These are phyloP conservation scores for Drosophila parabipectinata DNA, from an alignment of 1,140 invertebrate genomes.

Conservation along the genomic window DNA sequence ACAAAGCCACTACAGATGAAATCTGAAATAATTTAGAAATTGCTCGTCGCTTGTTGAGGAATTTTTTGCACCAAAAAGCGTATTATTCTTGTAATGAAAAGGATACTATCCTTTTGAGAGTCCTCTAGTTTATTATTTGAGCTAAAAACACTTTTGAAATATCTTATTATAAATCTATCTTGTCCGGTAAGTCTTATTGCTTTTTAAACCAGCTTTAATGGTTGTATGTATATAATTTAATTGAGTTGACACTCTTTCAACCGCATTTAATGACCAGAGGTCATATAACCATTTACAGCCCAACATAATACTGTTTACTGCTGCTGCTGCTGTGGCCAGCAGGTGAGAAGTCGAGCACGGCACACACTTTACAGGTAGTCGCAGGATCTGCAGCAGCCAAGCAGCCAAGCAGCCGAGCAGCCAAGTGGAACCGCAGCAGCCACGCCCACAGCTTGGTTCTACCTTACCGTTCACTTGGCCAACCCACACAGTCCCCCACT, in stretches of 20 bases:
- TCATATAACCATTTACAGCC: conserved; percentile 26
- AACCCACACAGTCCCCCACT: not conserved
- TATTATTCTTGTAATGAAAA: not conserved
- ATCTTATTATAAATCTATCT: not conserved
- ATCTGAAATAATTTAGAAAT: conserved; percentile 60
- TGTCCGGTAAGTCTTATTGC: not conserved
- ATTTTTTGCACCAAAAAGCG: conserved; percentile 7
- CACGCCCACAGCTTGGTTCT: conserved; percentile 5
- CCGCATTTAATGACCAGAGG: conserved; percentile 13
- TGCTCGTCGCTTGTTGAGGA: conserved; percentile 19
- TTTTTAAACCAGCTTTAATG: not conserved
- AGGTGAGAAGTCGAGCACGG: conserved; percentile 42
- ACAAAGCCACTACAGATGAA: conserved; percentile 51
- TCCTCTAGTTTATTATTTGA: not conserved
- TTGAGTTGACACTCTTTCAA: conserved; percentile 11
- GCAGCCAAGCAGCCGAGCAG: conserved; percentile 29
- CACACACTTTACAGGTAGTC: conserved; percentile 40
- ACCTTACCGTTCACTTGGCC: conserved; percentile 2
- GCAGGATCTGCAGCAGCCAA: conserved; percentile 33
- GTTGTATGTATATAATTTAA: conserved; percentile 31
- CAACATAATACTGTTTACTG: conserved; percentile 37
- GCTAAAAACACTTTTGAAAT: not conserved
- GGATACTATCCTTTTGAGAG: not conserved
- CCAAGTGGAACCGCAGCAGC: conserved; percentile 11
- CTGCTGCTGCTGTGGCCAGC: conserved; percentile 34